Base-by-base conservation (phyloP, 2,113 vertebrate species). In the Plestiodon gilberti region DNA sequence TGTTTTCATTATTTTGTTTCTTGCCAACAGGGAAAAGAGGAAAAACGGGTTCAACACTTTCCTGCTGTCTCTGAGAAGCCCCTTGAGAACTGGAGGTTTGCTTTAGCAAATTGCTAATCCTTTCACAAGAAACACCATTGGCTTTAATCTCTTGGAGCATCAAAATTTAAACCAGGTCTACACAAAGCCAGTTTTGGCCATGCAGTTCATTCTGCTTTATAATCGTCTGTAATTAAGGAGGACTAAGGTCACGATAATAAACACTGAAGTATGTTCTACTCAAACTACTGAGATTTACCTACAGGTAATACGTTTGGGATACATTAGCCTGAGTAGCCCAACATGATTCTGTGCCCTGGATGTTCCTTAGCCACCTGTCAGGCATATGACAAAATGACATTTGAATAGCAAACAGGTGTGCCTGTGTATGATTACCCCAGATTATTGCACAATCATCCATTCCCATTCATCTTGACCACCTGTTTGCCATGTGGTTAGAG, bases 81-180 rank as follows among this genome's bases (percentile, higher is more conserved):
- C 84, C 76, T 62, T 71, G 33, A 90, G 75, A 61, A 43, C 11
- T 28, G 62, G 91, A 93, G 74, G 59, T 86, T 81, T 90, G 70
- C 88, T 85, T 89, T 88, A 90, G 62, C 87, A 81, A 91, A 93
- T 20, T 65, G 14, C 15, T 70, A 76, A 9, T 62, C 0, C 0
- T 40, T 25, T 84, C 2, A 65, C 43, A 59, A 67, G 86, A 87
- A 82, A 17, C 57, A 88, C 70, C 79, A 89, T 84, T 91, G 87
- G 91, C 88, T 88, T 81, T 82, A 78, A 38, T 87, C 78, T 73
- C 76, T 73, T 93, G 78, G 57, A 88, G 59, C 11, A 71, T 15
- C 18, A 57, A 77, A n/a, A 17, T 43, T 62, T 2, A 80, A 11
- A 35, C 17, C n/a, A n/a, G 62, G n/a, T 33, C 57, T 7, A 1